A percentile compares a stretch with the other conserved stretches of the same genome.
phyloP scores from a whole-genome alignment of 1,140 invertebrate species.

The Ostrea denselamellosa region DNA sequence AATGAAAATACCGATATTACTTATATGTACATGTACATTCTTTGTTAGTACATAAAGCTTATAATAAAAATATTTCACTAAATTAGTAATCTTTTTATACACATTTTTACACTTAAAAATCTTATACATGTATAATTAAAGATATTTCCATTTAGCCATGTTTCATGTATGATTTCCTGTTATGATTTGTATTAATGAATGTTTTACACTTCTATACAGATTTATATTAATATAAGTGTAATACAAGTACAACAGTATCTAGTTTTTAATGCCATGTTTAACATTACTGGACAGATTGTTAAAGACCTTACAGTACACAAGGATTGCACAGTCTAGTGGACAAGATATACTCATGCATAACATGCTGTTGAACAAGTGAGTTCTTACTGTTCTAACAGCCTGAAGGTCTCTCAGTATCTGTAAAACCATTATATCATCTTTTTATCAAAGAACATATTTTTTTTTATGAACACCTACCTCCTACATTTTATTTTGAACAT shows the following conservation, averaged over 20 bases:
- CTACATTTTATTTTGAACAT: not conserved
- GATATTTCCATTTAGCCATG: not conserved
- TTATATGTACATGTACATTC: too few species aligned
- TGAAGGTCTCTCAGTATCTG: slow-evolving; percentile 22
- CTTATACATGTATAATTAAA: not conserved
- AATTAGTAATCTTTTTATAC: too few species aligned
- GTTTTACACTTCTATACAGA: not conserved
- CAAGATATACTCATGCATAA: slow-evolving; percentile 19
- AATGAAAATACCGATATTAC: too few species aligned
- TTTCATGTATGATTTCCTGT: not conserved
- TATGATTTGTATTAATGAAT: not conserved
- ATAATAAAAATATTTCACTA: too few species aligned
- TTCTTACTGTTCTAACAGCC: slow-evolving; percentile 28
- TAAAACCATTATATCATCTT: slow-evolving; percentile 13
- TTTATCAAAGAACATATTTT: not conserved
- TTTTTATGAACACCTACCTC: not conserved
- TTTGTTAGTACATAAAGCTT: too few species aligned
- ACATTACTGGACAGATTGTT: slow-evolving; percentile 16
- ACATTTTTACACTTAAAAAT: too few species aligned
- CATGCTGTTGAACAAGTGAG: slow-evolving; percentile 27
- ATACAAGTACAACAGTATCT: not conserved
- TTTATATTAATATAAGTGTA: too few species aligned
- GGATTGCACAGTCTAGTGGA: slow-evolving; percentile 36
- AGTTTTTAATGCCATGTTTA: slow-evolving; percentile 3
- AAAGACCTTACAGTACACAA: not conserved